Evolutionary conservation across 2,888 invertebrate species (phyloP), one percentile per base, ranked within the genome.

Genomic region (Caenorhabditis parvicauda): DNA sequence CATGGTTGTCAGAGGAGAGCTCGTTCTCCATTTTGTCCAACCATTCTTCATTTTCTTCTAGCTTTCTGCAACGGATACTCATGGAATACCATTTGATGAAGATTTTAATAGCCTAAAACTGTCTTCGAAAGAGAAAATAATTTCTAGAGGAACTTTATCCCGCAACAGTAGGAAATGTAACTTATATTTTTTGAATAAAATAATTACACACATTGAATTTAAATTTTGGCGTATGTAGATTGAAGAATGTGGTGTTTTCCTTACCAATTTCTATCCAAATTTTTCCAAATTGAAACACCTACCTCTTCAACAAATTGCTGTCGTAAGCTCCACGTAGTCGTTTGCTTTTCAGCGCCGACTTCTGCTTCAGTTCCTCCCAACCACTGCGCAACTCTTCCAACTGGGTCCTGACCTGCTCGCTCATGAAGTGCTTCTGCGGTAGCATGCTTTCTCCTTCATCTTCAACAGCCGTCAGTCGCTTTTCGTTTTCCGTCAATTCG

Each of bases 401-500:
- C 32, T 89, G 88, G 0, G 93, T 85, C 24, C 88, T 88, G 54
- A 96, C 67, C 46, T 76, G 66, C 1, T 81, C 87, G 0, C 88
- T 86, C 7, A 93, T 92, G 83, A 90, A 95, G 82, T 95, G 93
- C n/a, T 89, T 87, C 9, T 87, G 87, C 54, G 88, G 86, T 80
- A 87, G 84, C 82, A 84, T 87, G 19, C 75, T 77, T 44, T 83
- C 81, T 44, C 82, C 82, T 67, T 84, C 83, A 72, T 81, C 62
- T 24, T 69, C 68, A n/a, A 82, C 67, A 29, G 63, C 60, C 7
- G 66, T 54, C 17, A 77, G 55, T 19, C 74, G 51, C 45, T 72
- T 67, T 71, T 91, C 88, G 82, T 93, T 95, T 21, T 93, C 92
- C 7, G 88, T 86, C 27, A 98, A 84, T 82, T 98, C 96, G 0